Base-by-base conservation (phyloP, 2,113 vertebrate species). In the Petrocephalus microphthalmus region DNA sequence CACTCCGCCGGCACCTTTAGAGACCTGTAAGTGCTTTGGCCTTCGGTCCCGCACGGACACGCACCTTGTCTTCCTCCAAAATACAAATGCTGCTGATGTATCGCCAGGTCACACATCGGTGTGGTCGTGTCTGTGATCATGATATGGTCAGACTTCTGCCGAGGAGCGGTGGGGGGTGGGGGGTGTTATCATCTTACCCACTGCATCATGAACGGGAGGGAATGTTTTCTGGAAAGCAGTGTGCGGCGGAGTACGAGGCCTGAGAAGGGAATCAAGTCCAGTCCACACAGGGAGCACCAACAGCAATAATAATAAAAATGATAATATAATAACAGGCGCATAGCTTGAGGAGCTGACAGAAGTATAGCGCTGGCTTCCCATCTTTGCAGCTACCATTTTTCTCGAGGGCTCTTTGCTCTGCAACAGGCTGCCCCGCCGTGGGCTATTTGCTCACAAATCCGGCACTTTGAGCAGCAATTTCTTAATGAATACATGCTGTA, bases 401-500 rank as follows among this genome's bases (percentile, higher is more conserved):
- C 33, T 42, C 15, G 33, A 33, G 37, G 33, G 71, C 17, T 42
- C 71, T 37, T 17, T 42, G 71, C 33, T 42, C 17, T 74, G 33
- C 33, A 78, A 78, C 71, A 78, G 71, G 29, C 71, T 1, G 13
- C 15, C 19, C 71, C 15, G 5, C 71, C 45, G 3, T 83, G 20
- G 22, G 45, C 45, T 13, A 83, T n/a, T 49, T 83, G 45, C 22
- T 22, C 45, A 45, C 52, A 56, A 54, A 33, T 54, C 13, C 51
- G 1, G 13, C 25, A 54, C 52, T 33, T 53, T 85, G 7, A 33
- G 15, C 84, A 56, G 52, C n/a, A 54, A 19, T 83, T 49, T 83
- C 49, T 78, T 78, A 78, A 78, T 78, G 71, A 78, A 78, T 49
- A 49, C 22, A 84, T 84, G 60, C 60, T 29, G 60, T n/a, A 84